Evolutionary conservation across 2,888 invertebrate species (phyloP).

Genomic region (Beris morrisii): DNA sequence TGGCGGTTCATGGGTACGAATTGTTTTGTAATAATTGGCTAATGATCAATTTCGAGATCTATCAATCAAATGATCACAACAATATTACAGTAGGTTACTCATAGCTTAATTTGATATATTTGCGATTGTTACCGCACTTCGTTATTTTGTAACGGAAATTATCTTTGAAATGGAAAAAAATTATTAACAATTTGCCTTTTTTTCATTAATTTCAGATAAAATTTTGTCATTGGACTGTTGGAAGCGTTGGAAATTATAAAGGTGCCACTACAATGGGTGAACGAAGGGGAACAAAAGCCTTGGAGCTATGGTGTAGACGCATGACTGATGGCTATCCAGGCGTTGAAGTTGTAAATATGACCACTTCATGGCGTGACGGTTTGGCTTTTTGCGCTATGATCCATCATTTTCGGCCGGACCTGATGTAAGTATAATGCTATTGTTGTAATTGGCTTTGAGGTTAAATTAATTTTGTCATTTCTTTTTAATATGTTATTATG

Average conservation of each 20-base stretch:
- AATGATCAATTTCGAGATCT: too few relatives aligned
- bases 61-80: too few relatives aligned
- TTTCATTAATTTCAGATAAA: slow-evolving; percentile 2
- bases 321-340: slow-evolving; percentile 87
- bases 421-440: slow-evolving; percentile 75
- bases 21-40: too few relatives aligned
- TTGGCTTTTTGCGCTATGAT: slow-evolving; percentile 95
- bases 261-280: slow-evolving; percentile 65
- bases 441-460: not conserved
- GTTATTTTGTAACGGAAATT: too few relatives aligned
- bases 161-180: too few relatives aligned
- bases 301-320: slow-evolving; percentile 90
- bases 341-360: slow-evolving; percentile 91
- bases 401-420: slow-evolving; percentile 92
- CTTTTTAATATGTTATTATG: too few relatives aligned
- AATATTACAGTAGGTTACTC: too few relatives aligned
- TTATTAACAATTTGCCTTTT: too few relatives aligned
- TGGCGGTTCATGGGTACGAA: too few relatives aligned
- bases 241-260: not conserved
- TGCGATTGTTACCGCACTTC: too few relatives aligned
- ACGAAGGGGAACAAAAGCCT: slow-evolving; percentile 82
- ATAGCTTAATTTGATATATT: too few relatives aligned
- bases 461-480: not conserved
- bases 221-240: not conserved
- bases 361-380: slow-evolving; percentile 93